These are phyloP conservation scores for Tiliqua scincoides DNA, from an alignment of 2,113 vertebrate genomes.

Conservation along the genomic window DNA sequence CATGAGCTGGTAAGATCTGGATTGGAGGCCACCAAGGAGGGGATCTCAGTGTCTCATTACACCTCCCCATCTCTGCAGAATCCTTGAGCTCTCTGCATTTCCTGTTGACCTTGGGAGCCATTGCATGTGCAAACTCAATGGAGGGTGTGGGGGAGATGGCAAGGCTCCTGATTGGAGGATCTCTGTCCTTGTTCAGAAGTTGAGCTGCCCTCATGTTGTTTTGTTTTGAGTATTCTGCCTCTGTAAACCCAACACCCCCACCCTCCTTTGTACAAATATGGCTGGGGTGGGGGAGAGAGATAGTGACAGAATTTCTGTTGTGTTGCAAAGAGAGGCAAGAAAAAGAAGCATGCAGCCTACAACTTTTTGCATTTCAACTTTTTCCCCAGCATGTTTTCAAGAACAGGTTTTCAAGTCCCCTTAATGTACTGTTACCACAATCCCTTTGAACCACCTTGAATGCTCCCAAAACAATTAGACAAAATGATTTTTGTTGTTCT, in stretches of 20 bases:
- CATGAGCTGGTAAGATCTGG: not conserved
- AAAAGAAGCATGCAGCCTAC: not conserved
- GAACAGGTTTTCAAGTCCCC: too few species aligned
- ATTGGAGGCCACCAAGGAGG: not conserved
- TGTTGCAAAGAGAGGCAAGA: not conserved
- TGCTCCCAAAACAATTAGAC: too few species aligned
- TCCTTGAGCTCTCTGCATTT: not conserved
- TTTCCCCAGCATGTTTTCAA: too few species aligned
- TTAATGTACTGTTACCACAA: too few species aligned
- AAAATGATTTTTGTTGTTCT: too few species aligned
- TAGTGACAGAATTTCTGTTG: too few species aligned
- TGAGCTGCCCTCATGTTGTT: too few species aligned
- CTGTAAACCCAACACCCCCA: too few species aligned
- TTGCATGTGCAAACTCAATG: not conserved
- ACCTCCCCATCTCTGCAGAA: not conserved
- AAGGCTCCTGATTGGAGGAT: not conserved
- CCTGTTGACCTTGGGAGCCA: not conserved
- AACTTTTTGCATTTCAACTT: not conserved
- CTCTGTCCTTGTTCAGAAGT: not conserved
- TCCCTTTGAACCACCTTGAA: too few species aligned
- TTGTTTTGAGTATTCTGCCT: too few species aligned
- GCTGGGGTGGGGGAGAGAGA: not conserved
- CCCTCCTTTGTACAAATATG: not conserved
- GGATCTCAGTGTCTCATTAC: not conserved
- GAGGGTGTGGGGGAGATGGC: not conserved